A percentile compares a stretch with the other conserved stretches of the same genome.
Conservation (phyloP, 2,113 vertebrate genomes). For the Sapayoa aenigma region DNA sequence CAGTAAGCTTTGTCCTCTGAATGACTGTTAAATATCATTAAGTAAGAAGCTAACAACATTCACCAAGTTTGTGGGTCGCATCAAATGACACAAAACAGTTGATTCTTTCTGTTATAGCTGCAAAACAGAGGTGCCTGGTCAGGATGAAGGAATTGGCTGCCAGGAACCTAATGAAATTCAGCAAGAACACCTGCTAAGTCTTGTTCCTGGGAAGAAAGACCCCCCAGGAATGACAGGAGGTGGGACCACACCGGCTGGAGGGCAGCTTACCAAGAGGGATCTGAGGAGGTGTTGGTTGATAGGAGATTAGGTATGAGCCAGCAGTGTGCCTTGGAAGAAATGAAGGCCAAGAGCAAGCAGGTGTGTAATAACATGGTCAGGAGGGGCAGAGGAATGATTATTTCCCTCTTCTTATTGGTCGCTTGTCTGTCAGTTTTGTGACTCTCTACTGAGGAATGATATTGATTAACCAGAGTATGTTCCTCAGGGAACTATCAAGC, state of each 20-base stretch:
- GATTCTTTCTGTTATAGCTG: not conserved
- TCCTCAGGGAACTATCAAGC: not conserved
- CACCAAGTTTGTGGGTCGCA: not conserved
- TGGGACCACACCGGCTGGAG: not conserved
- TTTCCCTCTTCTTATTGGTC: not conserved
- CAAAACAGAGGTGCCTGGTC: not conserved
- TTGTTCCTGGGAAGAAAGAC: not conserved
- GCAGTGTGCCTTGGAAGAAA: not conserved
- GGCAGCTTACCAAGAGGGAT: not conserved
- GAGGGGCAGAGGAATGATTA: not conserved
- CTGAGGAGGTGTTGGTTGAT: rapidly evolving
- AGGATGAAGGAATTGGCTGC: not conserved
- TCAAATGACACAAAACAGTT: not conserved
- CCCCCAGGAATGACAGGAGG: not conserved
- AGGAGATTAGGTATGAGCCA: not conserved
- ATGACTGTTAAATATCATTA: not conserved
- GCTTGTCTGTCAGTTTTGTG: not conserved
- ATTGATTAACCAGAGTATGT: rapidly evolving
- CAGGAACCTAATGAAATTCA: not conserved
- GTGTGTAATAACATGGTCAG: not conserved
- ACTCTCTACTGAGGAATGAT: not conserved
- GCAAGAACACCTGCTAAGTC: not conserved
- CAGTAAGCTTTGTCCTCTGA: not conserved
- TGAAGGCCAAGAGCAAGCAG: rapidly evolving
- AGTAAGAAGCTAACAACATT: not conserved